These are phyloP conservation scores for Mercenaria mercenaria DNA, from an alignment of 1,140 invertebrate genomes.

Conservation along the genomic window DNA sequence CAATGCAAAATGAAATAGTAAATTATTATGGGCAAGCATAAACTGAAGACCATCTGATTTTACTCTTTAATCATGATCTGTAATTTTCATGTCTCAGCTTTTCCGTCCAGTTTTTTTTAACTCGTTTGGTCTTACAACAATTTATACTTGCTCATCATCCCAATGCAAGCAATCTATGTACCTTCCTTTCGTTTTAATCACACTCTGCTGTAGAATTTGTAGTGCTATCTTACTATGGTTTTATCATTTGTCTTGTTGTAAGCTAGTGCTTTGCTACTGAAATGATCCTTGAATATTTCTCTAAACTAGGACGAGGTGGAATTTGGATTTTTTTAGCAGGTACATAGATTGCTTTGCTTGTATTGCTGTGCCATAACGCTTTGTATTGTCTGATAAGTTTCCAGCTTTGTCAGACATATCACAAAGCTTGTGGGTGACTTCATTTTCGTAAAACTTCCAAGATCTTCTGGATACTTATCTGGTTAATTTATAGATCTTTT, in stretches of 20 bases:
- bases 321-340: neutral
- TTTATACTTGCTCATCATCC: neutral
- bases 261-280: neutral
- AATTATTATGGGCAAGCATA: neutral
- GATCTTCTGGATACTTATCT: no score
- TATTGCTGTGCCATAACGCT: conserved; percentile 49
- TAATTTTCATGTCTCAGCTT: neutral
- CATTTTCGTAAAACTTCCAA: neutral
- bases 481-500: no score
- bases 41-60: neutral
- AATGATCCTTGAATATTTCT: neutral
- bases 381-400: conserved; percentile 5
- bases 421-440: conserved; percentile 47
- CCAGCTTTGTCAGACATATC: neutral
- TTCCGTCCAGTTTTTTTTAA: conserved; percentile 54
- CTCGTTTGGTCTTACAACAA: neutral
- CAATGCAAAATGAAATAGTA: neutral
- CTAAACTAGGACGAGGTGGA: neutral
- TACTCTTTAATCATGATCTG: neutral
- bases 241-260: neutral
- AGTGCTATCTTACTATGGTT: neutral
- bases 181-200: neutral
- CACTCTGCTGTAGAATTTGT: neutral
- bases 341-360: conserved; percentile 6
- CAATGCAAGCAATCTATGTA: neutral